Conservation (phyloP, 2,797 vertebrate species). For the Eleutherodactylus coqui region DNA sequence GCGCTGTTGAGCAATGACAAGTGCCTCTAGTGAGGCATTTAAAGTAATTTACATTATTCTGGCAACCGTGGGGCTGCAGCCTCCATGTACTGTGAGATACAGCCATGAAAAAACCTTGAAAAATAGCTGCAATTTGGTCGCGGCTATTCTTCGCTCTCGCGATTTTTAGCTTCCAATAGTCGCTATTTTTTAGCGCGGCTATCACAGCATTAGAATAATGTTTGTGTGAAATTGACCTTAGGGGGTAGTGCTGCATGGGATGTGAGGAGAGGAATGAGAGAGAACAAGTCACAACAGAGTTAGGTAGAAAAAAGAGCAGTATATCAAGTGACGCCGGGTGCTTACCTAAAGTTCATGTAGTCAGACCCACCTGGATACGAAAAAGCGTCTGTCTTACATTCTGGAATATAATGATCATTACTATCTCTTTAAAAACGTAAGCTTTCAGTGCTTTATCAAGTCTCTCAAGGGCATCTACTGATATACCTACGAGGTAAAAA, state of each 20-base stretch:
- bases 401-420: neutral
- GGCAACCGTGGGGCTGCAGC: too few relatives aligned
- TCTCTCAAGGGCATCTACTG: neutral
- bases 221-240: too few relatives aligned
- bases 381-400: neutral
- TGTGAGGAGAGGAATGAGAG: neutral
- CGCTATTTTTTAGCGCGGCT: too few relatives aligned
- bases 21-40: too few relatives aligned
- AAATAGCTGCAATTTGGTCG: too few relatives aligned
- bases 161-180: too few relatives aligned
- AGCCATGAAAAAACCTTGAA: too few relatives aligned
- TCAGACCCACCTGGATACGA: neutral
- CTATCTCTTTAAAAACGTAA: neutral
- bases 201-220: too few relatives aligned
- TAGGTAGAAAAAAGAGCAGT: neutral
- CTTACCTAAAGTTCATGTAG: neutral
- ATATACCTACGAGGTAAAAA: neutral
- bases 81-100: too few relatives aligned
- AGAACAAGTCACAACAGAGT: neutral
- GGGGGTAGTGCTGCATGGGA: neutral
- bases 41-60: too few relatives aligned
- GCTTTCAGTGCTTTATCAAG: neutral
- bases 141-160: too few relatives aligned
- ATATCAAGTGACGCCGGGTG: neutral
- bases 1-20: too few relatives aligned